Evolutionary conservation across 2,888 invertebrate species (phyloP), one percentile per base, ranked within the genome.

Genomic region (Suillia variegata): DNA sequence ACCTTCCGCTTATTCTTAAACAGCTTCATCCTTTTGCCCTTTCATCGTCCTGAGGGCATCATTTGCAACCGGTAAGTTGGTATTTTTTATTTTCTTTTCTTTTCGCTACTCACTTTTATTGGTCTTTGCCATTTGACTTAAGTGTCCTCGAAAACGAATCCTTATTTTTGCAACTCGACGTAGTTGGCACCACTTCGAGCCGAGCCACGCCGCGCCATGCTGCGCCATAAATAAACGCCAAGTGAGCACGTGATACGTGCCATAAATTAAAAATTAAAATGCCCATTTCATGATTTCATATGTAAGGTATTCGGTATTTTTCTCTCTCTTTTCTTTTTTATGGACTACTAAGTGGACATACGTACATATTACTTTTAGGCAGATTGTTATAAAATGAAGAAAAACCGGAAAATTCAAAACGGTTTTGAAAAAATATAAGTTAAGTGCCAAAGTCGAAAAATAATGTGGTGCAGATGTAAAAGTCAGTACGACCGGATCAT

Each of bases 141-240:
- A 52, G 52, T 52, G 52, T 22, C 45, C 45, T 54, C 54, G 42
- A 45, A 38, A 54, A 54, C 45, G 54, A 54, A 54, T 54, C 54
- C 45, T 42, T 17, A 54, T 42, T 20, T 54, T 3, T 42, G 21
- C 54, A 4, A n/a, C 38, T 4, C 38, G 4, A 13, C 38, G 8
- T 38, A 6, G 4, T 8, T 17, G 18, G 45, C 6, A 45, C 18
- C 38, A 38, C 26, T 38, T 4, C 13, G 38, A 4, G 38, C 12
- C 38, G n/a, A 8, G n/a, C 13, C 10, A 38, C 38, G 4, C 38
- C n/a, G 26, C 5, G n/a, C n/a, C n/a, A n/a, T n/a, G n/a, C n/a
- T n/a, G n/a, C n/a, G n/a, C n/a, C n/a, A n/a, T n/a, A n/a, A n/a
- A n/a, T n/a, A n/a, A n/a, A n/a, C n/a, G n/a, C n/a, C n/a, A n/a